phyloP scores from a whole-genome alignment of 2,113 vertebrate genomes.

The Chloroceryle aenea region DNA sequence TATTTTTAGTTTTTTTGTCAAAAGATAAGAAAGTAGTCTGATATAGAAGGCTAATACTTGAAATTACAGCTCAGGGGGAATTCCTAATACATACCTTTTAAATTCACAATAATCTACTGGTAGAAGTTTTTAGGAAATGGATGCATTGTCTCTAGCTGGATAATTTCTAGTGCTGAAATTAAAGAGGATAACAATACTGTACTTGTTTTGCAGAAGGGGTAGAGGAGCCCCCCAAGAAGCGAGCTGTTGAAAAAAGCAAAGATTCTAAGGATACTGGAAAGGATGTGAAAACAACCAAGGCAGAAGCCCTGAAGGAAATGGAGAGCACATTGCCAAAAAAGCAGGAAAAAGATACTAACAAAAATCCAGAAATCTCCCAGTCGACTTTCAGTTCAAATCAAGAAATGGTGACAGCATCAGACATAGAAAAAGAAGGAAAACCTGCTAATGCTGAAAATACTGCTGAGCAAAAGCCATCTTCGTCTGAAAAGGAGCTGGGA shows the following conservation, averaged over 20 bases:
- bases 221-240: constrained; percentile 76
- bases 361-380: background rate
- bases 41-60: background rate
- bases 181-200: background rate
- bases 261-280: constrained; percentile 62
- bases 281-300: constrained; percentile 45
- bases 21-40: background rate
- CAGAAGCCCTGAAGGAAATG: constrained; percentile 41
- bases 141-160: background rate
- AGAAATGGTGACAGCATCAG: background rate
- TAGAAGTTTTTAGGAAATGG: background rate
- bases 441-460: constrained; percentile 55
- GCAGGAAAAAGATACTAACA: constrained; percentile 38
- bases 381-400: constrained; percentile 16
- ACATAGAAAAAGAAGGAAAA: constrained; percentile 14
- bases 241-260: constrained; percentile 68
- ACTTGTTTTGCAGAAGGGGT: constrained; percentile 79
- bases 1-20: background rate
- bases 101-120: background rate
- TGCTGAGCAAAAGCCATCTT: constrained; percentile 39
- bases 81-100: background rate
- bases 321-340: constrained; percentile 41
- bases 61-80: background rate
- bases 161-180: background rate
- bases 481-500: constrained; percentile 57